Evolutionary conservation across 2,797 vertebrate species (phyloP).

Genomic region (Thalassophryne amazonica): DNA sequence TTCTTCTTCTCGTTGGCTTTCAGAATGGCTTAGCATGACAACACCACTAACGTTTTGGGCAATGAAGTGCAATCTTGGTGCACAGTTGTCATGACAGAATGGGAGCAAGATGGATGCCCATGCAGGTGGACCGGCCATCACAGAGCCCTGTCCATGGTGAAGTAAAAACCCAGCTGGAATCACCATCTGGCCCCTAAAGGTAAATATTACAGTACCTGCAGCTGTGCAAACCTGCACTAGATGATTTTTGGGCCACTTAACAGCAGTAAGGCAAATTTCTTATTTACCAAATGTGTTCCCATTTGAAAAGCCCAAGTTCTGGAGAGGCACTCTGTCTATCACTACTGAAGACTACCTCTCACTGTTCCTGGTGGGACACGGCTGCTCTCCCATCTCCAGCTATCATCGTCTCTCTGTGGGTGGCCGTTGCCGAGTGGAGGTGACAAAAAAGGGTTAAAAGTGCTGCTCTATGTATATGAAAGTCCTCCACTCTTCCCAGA

Average conservation of each 20-base stretch:
- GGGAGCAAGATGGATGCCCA: no score
- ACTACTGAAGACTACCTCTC: conserved; percentile 20
- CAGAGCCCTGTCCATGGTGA: no score
- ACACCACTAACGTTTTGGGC: no score
- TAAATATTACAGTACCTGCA: conserved; percentile 85
- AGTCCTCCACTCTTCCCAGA: conserved; percentile 65
- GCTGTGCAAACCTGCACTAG: conserved; percentile 60
- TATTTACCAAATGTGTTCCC: conserved; percentile 78
- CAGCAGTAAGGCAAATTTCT: conserved; percentile 78
- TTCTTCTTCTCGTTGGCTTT: no score
- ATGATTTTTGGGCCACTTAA: conserved; percentile 68
- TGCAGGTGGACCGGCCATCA: no score
- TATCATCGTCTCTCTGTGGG: conserved; percentile 25
- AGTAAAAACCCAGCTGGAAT: no score
- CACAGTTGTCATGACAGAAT: no score
- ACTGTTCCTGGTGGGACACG: conserved; percentile 17
- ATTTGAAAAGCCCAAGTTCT: conserved; percentile 20
- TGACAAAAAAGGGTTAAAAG: conserved; percentile 60
- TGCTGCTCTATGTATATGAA: conserved; percentile 69
- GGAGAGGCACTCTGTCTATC: no score
- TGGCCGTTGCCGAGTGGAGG: conserved; percentile 46
- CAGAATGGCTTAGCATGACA: no score
- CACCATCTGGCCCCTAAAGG: conserved; percentile 56
- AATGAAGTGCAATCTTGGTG: no score
- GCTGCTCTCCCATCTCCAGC: conserved; percentile 32